Evolutionary conservation across 2,797 vertebrate species (phyloP), one percentile per base, ranked within the genome.

Genomic region (Lithobates pipiens): DNA sequence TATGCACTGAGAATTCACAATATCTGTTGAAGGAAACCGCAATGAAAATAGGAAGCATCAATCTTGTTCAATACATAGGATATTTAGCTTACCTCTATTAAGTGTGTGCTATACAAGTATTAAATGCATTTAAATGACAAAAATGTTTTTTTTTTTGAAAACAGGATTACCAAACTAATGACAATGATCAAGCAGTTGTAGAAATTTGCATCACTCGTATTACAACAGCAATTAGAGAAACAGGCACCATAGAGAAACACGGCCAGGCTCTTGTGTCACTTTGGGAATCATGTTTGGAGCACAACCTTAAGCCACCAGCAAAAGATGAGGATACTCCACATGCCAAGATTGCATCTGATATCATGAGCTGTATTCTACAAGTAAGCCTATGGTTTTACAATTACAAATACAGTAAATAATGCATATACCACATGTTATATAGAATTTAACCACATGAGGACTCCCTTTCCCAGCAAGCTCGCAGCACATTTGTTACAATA

Each of bases 281-380:
- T 85, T 99, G 98, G 98, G 97, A 99, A 89, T 98, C 96, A 0
- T 99, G 98, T 68, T 92, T 99, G 63, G 97, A 99, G 76, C 95
- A 97, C 88, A 97, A 96, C 91, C 96, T 99, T 82, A 94, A 93
- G 5, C 94, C 96, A 0, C 94, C 94, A 0, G 95, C 95, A 63
- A 96, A 92, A 88, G 96, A 96, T 0, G 96, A 98, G 92, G 97
- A 99, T 87, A 96, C 96, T 0, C 98, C 98, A 0, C 97, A 99
- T 0, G 95, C 96, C 67, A 99, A 99, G 92, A 99, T 99, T 0
- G 98, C 98, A 1, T 99, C 98, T 0, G 98, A 99, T 90, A 98
- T 99, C 93, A 99, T 93, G 94, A 99, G 98, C 92, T 99, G 97
- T 36, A 97, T 99, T 92, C 91, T 99, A 88, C 98, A 99, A 96